Base-by-base conservation (phyloP, 2,888 invertebrate species). In the Sesia apiformis region DNA sequence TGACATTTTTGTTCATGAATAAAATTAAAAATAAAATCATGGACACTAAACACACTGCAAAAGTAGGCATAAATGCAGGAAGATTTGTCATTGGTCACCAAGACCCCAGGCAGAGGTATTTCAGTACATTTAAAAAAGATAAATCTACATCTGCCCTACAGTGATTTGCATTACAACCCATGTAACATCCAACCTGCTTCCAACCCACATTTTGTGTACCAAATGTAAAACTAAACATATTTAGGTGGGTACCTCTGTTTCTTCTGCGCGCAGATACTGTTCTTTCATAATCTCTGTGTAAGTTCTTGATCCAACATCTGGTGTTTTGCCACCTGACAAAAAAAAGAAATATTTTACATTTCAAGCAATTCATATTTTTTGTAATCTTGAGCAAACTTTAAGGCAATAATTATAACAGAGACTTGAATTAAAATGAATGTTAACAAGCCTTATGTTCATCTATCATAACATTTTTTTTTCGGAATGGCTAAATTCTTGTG, bases 231-330 rank as follows among this genome's bases (percentile, higher is more conserved):
- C 23, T 8, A 38, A 6, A 42, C 38, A n/a, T 8, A 51, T 38
- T 54, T 38, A 40, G n/a, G 8, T 52, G 40, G 8, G 54, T 54
- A 79, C 98, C 90, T 98, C 97, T 69, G 95, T 95, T 90, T 97
- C 97, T 90, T 96, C 96, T 54, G 95, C 95, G 74, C 95, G 93
- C 7, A 98, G 92, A 78, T 95, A 91, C 80, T 97, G 97, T 80
- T 99, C 99, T 76, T 95, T 94, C 98, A 99, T 98, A 90, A 99
- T 98, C 82, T 98, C 97, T 50, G 96, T 96, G 78, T 97, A 99
- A 7, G 98, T 98, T 74, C 99, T 92, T 4, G 97, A 96, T 56
- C 96, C 95, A 65, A 96, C 91, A 91, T 99, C 98, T 43, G 99
- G 99, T 51, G 99, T 99, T 90, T 98, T 98, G 38, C 98, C 98